phyloP scores from a whole-genome alignment of 2,113 vertebrate genomes.

The Bujurquina vittata region DNA sequence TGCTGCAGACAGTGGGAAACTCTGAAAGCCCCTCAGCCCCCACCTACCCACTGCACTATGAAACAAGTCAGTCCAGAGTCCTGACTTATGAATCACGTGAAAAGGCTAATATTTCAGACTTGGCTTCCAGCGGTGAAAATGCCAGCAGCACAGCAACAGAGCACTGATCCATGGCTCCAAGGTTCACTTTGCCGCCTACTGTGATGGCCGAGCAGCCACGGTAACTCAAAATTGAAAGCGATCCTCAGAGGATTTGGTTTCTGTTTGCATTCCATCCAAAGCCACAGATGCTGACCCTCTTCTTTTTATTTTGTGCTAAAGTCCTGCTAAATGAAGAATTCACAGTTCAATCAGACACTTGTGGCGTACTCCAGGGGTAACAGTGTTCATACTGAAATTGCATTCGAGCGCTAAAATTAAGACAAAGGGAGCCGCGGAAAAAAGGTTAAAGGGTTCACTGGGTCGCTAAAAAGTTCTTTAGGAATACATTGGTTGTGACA shows the following conservation, averaged over 20 bases:
- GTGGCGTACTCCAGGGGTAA: neutral
- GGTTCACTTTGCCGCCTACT: slow-evolving; percentile 29
- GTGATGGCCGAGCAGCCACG: neutral
- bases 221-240: slow-evolving; percentile 27
- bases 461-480: slow-evolving; percentile 36
- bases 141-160: neutral
- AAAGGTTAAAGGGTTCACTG: slow-evolving; percentile 54
- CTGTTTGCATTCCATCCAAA: slow-evolving; percentile 6
- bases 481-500: slow-evolving; percentile 51
- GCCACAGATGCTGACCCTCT: neutral
- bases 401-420: neutral
- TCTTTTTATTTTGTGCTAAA: slow-evolving; percentile 25
- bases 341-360: neutral
- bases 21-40: neutral
- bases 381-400: neutral
- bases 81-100: slow-evolving; percentile 64
- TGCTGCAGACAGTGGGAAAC: neutral
- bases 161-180: slow-evolving; percentile 14
- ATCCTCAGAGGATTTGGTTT: slow-evolving; percentile 7
- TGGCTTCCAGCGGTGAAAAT: slow-evolving; percentile 3
- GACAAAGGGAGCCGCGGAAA: neutral
- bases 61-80: slow-evolving; percentile 51
- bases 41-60: slow-evolving; percentile 26
- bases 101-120: slow-evolving; percentile 64
- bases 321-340: slow-evolving; percentile 14